Conservation (phyloP, 2,888 invertebrate genomes). For the Tachystola acroxantha region DNA sequence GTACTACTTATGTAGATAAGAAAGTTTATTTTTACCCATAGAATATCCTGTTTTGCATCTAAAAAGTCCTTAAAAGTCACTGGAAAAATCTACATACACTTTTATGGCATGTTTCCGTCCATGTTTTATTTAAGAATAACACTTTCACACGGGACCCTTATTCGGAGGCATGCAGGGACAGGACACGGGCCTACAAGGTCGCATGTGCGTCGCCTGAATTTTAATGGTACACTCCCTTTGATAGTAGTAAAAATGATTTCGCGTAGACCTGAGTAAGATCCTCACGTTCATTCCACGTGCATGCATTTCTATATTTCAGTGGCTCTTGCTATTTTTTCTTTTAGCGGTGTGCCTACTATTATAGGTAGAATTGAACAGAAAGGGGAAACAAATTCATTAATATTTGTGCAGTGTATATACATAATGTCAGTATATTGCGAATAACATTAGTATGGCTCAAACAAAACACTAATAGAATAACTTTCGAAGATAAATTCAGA, state of each 20-base stretch:
- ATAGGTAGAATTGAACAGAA: too few relatives aligned
- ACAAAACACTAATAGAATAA: too few relatives aligned
- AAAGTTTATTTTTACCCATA: too few relatives aligned
- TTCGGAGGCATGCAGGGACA: slow-evolving; percentile 34
- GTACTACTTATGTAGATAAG: too few relatives aligned
- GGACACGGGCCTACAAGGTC: slow-evolving; percentile 57
- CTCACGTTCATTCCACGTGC: slow-evolving; percentile 23
- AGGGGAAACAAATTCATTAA: too few relatives aligned
- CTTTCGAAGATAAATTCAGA: too few relatives aligned
- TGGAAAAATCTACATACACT: slow-evolving; percentile 30
- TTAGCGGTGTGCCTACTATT: too few relatives aligned
- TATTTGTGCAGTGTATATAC: too few relatives aligned
- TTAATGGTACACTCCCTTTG: slow-evolving; percentile 66
- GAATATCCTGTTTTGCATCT: slow-evolving; percentile 8
- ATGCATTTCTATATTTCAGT: slow-evolving; percentile 29
- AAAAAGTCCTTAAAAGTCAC: slow-evolving; percentile 1
- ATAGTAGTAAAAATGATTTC: slow-evolving; percentile 68
- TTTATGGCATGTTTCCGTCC: slow-evolving; percentile 33
- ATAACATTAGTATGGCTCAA: too few relatives aligned
- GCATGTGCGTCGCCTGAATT: slow-evolving; percentile 63
- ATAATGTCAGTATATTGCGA: too few relatives aligned
- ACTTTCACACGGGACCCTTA: slow-evolving; percentile 33
- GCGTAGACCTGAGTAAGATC: slow-evolving; percentile 27
- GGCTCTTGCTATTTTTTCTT: too few relatives aligned
- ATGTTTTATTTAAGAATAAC: slow-evolving; percentile 48